A percentile compares a stretch with the other conserved stretches of the same genome.
Conservation (phyloP, 2,797 vertebrate species). For the Malacoraja senta region DNA sequence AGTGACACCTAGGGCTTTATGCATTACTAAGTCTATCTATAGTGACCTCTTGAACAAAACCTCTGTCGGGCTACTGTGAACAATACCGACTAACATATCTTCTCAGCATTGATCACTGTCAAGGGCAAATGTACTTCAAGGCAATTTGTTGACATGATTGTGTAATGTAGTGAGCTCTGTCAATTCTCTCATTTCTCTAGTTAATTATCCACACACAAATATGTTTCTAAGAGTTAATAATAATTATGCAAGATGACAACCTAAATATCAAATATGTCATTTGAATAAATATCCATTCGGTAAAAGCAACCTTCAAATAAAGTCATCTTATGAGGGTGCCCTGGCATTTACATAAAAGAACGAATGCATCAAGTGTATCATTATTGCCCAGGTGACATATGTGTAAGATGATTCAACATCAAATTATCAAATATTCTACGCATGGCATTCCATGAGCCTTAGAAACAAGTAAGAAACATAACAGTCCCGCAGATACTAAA, state of each 20-base stretch:
- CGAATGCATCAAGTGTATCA: neutral
- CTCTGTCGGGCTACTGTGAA: too few relatives aligned
- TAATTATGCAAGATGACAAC: neutral
- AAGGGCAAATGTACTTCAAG: too few relatives aligned
- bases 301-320: neutral
- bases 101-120: too few relatives aligned
- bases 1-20: too few relatives aligned
- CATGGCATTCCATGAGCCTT: neutral
- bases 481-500: neutral
- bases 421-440: neutral
- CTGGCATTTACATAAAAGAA: neutral
- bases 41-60: too few relatives aligned
- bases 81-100: too few relatives aligned
- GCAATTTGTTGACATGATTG: too few relatives aligned
- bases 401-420: neutral
- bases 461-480: neutral
- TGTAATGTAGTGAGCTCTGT: too few relatives aligned
- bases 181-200: too few relatives aligned
- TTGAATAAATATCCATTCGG: neutral
- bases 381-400: too few relatives aligned
- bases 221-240: neutral
- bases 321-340: neutral
- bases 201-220: neutral
- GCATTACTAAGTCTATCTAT: too few relatives aligned
- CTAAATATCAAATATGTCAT: neutral